Evolutionary conservation across 2,797 vertebrate species (phyloP).

Genomic region (Lacerta viridis): DNA sequence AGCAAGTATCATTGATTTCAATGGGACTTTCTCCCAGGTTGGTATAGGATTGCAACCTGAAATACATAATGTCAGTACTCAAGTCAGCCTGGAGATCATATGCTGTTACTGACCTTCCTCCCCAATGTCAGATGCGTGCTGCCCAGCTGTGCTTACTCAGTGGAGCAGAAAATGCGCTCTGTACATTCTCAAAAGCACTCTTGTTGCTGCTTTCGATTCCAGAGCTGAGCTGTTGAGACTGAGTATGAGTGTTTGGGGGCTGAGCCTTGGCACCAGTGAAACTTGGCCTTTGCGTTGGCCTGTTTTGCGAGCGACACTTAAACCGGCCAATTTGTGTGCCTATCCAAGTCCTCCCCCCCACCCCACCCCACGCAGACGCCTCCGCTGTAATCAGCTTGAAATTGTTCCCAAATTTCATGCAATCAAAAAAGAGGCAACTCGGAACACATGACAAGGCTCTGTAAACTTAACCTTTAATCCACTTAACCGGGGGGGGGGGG

Average conservation of each 20-base stretch:
- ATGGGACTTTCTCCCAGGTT: no score
- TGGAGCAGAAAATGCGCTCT: background rate
- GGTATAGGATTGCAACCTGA: background rate
- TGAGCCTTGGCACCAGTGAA: background rate
- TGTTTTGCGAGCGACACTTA: background rate
- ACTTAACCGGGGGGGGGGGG: background rate
- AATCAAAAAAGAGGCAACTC: slow-evolving; percentile 18
- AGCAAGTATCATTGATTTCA: no score
- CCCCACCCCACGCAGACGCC: background rate
- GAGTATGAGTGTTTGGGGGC: background rate
- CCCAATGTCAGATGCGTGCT: background rate
- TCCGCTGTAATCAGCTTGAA: background rate
- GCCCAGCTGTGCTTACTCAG: background rate
- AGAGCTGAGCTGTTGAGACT: background rate
- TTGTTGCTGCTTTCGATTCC: background rate
- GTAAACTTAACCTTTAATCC: slow-evolving; percentile 50
- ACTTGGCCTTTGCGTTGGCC: background rate
- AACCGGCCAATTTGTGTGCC: slow-evolving; percentile 18
- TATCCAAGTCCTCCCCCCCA: slow-evolving; percentile 1
- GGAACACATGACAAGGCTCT: slow-evolving; percentile 48
- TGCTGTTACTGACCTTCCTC: background rate
- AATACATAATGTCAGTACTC: background rate
- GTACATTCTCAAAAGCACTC: background rate
- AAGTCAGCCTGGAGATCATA: background rate
- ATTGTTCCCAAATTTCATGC: slow-evolving; percentile 31